Percentiles rank a stretch among this genome's conserved stretches.
Evolutionary conservation across 2,888 invertebrate species (phyloP).

Genomic region (Lasioglossum zephyrum): DNA sequence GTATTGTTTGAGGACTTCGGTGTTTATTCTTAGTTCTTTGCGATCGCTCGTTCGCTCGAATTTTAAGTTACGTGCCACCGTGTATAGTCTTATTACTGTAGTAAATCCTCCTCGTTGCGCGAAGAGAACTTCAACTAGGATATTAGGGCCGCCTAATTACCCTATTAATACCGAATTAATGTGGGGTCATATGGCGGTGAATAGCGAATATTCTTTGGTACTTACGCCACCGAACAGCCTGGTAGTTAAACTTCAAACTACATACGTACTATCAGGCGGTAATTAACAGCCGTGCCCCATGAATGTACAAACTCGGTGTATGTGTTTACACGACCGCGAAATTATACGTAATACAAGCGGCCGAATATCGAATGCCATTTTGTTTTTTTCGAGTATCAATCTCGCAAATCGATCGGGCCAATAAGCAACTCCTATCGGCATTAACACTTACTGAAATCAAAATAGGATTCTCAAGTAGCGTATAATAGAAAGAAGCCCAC

Average conservation of each 20-base stretch:
- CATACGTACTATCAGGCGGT: conserved; percentile 24
- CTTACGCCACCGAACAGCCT: conserved; percentile 36
- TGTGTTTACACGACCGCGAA: not conserved
- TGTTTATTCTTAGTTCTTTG: not conserved
- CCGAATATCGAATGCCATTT: not conserved
- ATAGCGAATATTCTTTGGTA: conserved; percentile 54
- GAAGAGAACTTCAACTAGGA: conserved; percentile 58
- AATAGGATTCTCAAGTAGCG: not conserved
- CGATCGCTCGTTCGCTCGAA: not conserved
- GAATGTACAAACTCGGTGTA: conserved; percentile 7
- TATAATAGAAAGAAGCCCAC: no score
- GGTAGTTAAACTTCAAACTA: conserved; percentile 26
- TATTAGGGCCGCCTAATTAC: conserved; percentile 67
- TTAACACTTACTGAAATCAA: not conserved
- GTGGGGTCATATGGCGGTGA: conserved; percentile 51
- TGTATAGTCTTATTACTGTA: conserved; percentile 40
- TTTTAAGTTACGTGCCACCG: conserved; percentile 13
- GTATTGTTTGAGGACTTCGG: not conserved
- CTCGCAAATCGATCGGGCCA: not conserved
- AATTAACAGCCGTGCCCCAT: conserved; percentile 25
- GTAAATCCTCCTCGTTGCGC: conserved; percentile 43
- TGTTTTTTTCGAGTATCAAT: not conserved
- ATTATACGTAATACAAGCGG: not conserved
- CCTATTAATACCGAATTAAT: conserved; percentile 65
- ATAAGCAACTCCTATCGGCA: not conserved